Percentiles rank a stretch among this genome's conserved stretches.
These are phyloP conservation scores for Leptinotarsa defecta DNA, from an alignment of 1,140 invertebrate species.

Conservation along the genomic window DNA sequence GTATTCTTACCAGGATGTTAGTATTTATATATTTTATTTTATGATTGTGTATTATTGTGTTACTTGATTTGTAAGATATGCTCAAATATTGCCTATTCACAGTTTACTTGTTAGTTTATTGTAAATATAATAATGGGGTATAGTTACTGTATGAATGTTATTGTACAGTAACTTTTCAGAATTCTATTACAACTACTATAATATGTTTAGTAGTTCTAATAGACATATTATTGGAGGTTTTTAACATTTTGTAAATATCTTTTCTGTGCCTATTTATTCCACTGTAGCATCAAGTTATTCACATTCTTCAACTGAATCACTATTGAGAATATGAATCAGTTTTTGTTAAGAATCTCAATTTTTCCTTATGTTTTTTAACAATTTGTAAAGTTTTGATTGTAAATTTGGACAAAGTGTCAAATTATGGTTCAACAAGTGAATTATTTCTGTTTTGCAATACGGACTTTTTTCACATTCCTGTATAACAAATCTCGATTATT, in stretches of 20 bases:
- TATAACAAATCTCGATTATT: too few species aligned
- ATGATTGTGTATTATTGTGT: slow-evolving; percentile 18
- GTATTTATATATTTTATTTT: slow-evolving; percentile 24
- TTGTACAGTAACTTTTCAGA: slow-evolving; percentile 35
- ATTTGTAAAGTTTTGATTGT: too few species aligned
- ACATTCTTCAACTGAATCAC: slow-evolving; percentile 2
- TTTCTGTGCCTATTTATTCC: slow-evolving; percentile 26
- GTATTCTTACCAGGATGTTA: slow-evolving; percentile 20
- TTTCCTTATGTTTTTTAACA: too few species aligned
- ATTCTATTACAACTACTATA: slow-evolving; percentile 33
- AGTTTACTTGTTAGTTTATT: slow-evolving; percentile 27
- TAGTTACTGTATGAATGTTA: slow-evolving; percentile 37
- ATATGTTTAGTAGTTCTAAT: not conserved
- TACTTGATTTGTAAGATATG: slow-evolving; percentile 37
- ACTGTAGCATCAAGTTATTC: not conserved
- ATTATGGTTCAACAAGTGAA: too few species aligned
- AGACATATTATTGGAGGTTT: slow-evolving; percentile 11
- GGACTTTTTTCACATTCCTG: too few species aligned
- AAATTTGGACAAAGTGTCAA: too few species aligned
- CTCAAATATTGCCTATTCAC: slow-evolving; percentile 36
- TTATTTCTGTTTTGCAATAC: too few species aligned
- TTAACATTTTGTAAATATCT: slow-evolving; percentile 15
- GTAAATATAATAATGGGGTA: slow-evolving; percentile 30
- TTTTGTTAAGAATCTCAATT: too few species aligned
- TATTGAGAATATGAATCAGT: too few species aligned